Conservation (phyloP, 2,888 invertebrate genomes). For the Lasius platythorax region DNA sequence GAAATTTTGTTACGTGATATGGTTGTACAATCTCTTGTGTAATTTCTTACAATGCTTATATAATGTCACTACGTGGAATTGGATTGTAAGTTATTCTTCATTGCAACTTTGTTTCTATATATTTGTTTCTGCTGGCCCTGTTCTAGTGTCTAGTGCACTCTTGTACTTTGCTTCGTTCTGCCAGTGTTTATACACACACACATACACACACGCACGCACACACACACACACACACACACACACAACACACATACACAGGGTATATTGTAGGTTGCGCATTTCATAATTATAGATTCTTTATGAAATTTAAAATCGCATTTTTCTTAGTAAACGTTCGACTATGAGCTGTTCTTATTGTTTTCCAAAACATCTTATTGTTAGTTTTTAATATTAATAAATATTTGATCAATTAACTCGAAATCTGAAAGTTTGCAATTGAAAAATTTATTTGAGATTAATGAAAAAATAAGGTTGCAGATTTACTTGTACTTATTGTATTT, state of each 20-base stretch:
- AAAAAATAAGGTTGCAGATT: not conserved
- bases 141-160: not conserved
- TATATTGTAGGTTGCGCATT: not conserved
- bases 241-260: not conserved
- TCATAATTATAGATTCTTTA: not conserved
- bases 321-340: not conserved
- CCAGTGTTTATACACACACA: not conserved
- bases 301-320: not conserved
- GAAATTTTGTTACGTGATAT: not conserved
- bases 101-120: not conserved
- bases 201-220: not conserved
- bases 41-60: constrained; percentile 1
- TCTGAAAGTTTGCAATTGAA: not conserved
- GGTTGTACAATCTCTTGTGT: not conserved
- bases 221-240: too few relatives aligned
- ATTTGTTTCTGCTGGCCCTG: not conserved
- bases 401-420: not conserved
- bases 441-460: not conserved
- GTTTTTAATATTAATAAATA: not conserved
- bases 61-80: not conserved
- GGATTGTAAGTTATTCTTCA: not conserved
- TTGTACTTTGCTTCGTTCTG: not conserved
- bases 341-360: not conserved
- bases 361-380: not conserved
- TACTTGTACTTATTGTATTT: not conserved